Conservation (phyloP, 2,797 vertebrate genomes). For the Darevskia nairensis region DNA sequence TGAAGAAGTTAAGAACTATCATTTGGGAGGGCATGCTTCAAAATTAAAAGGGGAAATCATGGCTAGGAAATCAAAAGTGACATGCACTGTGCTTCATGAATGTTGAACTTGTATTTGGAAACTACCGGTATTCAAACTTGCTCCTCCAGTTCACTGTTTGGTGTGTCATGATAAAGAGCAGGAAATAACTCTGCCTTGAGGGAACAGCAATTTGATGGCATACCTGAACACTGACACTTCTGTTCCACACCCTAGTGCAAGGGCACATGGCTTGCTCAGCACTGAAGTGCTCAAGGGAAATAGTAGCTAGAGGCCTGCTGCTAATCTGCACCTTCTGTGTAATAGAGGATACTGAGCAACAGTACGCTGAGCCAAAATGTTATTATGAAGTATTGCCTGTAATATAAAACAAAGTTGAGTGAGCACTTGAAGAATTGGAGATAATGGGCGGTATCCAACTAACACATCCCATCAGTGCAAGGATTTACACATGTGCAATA, state of each 20-base stretch:
- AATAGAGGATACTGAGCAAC: not conserved
- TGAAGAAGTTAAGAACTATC: not conserved
- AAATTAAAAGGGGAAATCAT: not conserved
- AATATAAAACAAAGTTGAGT: not conserved
- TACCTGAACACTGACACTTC: not conserved
- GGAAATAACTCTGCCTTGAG: constrained; percentile 15
- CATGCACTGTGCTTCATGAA: not conserved
- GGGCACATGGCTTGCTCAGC: not conserved
- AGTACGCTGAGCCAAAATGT: not conserved
- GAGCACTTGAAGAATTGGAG: not conserved
- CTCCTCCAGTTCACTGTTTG: constrained; percentile 10
- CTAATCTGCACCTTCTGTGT: not conserved
- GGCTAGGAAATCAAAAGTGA: not conserved
- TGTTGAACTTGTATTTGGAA: constrained; percentile 5
- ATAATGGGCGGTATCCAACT: too few species aligned
- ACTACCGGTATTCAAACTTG: not conserved
- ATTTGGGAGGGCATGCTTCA: not conserved
- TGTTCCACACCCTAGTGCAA: not conserved
- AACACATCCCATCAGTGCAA: too few species aligned
- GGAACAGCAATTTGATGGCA: constrained; percentile 15
- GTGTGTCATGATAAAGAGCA: constrained; percentile 14
- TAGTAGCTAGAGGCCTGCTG: not conserved
- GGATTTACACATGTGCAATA: too few species aligned
- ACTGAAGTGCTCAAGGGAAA: not conserved
- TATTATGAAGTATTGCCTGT: not conserved